Evolutionary conservation across 2,888 invertebrate species (phyloP).

Genomic region (Diarsia dahlii): DNA sequence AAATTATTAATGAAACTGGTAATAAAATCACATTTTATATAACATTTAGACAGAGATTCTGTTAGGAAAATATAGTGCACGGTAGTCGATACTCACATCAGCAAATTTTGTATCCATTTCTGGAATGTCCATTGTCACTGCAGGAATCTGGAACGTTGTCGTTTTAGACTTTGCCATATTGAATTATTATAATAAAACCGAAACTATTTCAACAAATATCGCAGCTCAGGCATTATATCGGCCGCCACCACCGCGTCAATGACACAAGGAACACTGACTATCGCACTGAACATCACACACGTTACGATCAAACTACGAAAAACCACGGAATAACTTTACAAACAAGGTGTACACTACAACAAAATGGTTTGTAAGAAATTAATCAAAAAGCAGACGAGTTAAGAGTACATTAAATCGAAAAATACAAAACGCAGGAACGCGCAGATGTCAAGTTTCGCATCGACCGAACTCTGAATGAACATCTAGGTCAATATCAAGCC

Average conservation of each 20-base stretch:
- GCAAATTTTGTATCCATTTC: constrained; percentile 81
- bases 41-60: constrained; percentile 1
- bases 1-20: constrained; percentile 6
- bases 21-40: constrained; percentile 13
- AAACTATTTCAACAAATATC: constrained; percentile 74
- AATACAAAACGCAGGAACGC: constrained; percentile 89
- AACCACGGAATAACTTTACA: constrained; percentile 54
- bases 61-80: constrained; percentile 20
- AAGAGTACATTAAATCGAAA: constrained; percentile 83
- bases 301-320: constrained; percentile 48
- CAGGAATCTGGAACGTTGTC: constrained; percentile 75
- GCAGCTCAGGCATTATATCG: constrained; percentile 73
- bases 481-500: constrained; percentile 91
- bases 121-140: constrained; percentile 78
- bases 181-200: constrained; percentile 57
- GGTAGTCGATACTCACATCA: constrained; percentile 80
- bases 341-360: constrained; percentile 36
- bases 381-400: constrained; percentile 75
- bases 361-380: constrained; percentile 70
- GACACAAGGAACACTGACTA: constrained; percentile 71
- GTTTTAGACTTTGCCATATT: constrained; percentile 77
- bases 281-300: constrained; percentile 80
- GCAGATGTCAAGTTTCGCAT: constrained; percentile 91
- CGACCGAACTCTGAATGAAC: constrained; percentile 91
- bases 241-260: constrained; percentile 72